Evolutionary conservation across 2,888 invertebrate genomes (phyloP).

Genomic region (Platypus cylindrus): DNA sequence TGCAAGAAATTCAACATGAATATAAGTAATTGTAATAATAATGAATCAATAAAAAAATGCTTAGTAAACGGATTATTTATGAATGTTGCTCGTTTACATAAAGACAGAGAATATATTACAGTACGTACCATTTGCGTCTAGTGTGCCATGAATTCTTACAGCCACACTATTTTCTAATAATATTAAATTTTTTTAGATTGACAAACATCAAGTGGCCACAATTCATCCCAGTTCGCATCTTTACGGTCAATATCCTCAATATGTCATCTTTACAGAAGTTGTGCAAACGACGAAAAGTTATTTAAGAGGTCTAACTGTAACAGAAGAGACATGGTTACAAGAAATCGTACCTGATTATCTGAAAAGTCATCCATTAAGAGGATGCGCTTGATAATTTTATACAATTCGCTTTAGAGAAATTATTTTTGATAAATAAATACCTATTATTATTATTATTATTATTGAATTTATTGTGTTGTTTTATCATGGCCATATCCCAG

Average conservation of each 20-base stretch:
- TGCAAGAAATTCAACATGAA: constrained; percentile 44
- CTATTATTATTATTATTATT: no score
- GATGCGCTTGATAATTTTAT: no score
- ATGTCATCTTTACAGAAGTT: constrained; percentile 74
- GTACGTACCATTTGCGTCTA: constrained; percentile 39
- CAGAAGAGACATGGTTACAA: constrained; percentile 70
- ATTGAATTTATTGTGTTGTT: no score
- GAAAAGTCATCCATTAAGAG: constrained; percentile 27
- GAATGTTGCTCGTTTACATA: constrained; percentile 71
- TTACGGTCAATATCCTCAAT: constrained; percentile 55
- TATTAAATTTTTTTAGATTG: constrained; percentile 36
- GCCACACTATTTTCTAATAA: not conserved
- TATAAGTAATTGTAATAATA: constrained; percentile 50
- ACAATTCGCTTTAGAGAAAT: no score
- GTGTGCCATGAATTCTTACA: constrained; percentile 2
- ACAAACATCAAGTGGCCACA: constrained; percentile 52
- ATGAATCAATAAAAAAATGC: constrained; percentile 71
- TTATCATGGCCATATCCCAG: no score
- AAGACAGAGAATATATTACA: constrained; percentile 56
- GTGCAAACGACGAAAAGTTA: constrained; percentile 75
- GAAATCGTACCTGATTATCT: constrained; percentile 43
- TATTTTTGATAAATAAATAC: no score
- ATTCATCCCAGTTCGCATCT: constrained; percentile 79
- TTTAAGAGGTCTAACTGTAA: constrained; percentile 62
- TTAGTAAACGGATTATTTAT: constrained; percentile 70